A percentile compares a stretch with the other conserved stretches of the same genome.
These are phyloP conservation scores for Bradypus variegatus DNA, from an alignment of 2,797 vertebrate genomes.

Conservation along the genomic window DNA sequence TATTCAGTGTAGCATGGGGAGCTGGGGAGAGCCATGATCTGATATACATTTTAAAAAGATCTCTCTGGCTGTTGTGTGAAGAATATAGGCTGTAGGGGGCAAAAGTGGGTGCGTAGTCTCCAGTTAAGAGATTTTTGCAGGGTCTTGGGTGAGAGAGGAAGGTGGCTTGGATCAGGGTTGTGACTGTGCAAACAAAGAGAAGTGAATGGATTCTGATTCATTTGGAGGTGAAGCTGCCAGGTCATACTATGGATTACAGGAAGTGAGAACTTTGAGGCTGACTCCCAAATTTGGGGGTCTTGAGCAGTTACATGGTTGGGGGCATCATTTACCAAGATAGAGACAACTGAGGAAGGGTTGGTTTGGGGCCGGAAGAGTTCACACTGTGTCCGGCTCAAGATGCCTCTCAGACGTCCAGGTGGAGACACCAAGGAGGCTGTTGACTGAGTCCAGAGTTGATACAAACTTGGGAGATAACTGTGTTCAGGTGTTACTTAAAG, in stretches of 20 bases:
- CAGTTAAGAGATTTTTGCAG: background rate
- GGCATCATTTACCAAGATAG: background rate
- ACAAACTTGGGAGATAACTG: background rate
- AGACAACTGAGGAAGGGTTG: background rate
- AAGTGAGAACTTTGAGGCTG: background rate
- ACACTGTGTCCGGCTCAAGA: background rate
- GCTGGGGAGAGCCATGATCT: background rate
- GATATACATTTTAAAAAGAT: background rate
- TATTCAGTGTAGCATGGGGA: background rate
- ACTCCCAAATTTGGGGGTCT: background rate
- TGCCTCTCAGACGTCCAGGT: no score
- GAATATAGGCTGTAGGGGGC: accelerated
- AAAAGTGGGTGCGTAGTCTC: background rate
- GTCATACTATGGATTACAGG: background rate
- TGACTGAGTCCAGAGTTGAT: background rate
- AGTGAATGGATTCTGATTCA: background rate
- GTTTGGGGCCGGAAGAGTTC: background rate
- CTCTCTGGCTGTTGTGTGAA: background rate
- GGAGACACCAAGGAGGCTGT: background rate
- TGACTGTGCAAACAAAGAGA: background rate
- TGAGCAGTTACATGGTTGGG: background rate
- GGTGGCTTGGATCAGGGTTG: background rate
- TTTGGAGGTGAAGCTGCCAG: background rate
- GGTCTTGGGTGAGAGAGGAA: background rate
- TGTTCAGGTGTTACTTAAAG: background rate